These are phyloP conservation scores for Hippocampus barbouri DNA, from an alignment of 2,113 vertebrate genomes.

Conservation along the genomic window DNA sequence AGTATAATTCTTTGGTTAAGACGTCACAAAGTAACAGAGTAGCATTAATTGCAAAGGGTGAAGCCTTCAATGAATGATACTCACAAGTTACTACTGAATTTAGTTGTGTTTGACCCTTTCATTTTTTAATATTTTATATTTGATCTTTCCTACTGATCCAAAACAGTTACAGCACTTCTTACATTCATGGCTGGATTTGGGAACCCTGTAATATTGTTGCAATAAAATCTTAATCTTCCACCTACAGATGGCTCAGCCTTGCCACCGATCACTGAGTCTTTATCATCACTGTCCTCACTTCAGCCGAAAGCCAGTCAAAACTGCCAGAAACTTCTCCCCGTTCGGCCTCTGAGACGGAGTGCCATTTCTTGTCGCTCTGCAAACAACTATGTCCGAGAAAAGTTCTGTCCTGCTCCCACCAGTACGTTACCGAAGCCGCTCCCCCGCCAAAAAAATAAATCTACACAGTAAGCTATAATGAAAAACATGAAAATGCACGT, in stretches of 20 bases:
- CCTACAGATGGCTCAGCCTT: slow-evolving; percentile 74
- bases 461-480: not conserved
- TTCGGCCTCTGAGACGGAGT: slow-evolving; percentile 72
- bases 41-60: too few relatives aligned
- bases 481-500: not conserved
- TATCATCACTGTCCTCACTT: slow-evolving; percentile 20
- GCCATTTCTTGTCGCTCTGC: slow-evolving; percentile 79
- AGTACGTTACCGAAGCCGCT: slow-evolving; percentile 60
- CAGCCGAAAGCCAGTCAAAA: slow-evolving; percentile 17
- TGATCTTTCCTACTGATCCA: not conserved
- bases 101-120: too few relatives aligned
- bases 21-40: too few relatives aligned
- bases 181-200: not conserved
- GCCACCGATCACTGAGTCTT: slow-evolving; percentile 61
- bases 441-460: not conserved
- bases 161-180: not conserved
- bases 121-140: too few relatives aligned
- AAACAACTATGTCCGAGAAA: slow-evolving; percentile 79
- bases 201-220: not conserved
- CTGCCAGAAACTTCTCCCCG: slow-evolving; percentile 7
- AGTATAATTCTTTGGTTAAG: too few relatives aligned
- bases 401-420: slow-evolving; percentile 75
- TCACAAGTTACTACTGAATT: too few relatives aligned
- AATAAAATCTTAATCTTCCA: not conserved
- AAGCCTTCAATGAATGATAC: too few relatives aligned